Base-by-base conservation (phyloP, 2,888 invertebrate species). In the Amorpha juglandis region DNA sequence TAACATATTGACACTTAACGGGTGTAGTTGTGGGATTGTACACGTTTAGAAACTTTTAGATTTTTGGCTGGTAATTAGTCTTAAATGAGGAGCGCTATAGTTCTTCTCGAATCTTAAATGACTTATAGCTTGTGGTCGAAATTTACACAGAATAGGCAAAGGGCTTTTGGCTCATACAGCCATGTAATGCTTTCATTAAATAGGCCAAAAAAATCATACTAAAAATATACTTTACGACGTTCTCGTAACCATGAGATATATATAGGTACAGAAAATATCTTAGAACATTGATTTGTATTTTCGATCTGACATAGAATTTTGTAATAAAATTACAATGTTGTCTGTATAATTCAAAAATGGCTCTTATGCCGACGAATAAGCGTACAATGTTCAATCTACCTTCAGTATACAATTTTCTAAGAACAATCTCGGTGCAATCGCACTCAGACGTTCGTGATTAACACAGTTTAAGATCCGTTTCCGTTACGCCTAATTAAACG, bases 401-500 rank as follows among this genome's bases (percentile, higher is more conserved):
- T 58, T 19, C 19, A 12, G 11, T 38, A 55, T n/a, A 42, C 8
- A 42, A 38, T 42, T 55, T 55, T 55, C 58, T 42, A 16, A 42
- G 19, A 42, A 42, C 58, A 58, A 58, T 58, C 38, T 58, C 19
- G 12, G 58, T 58, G 38, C 58, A 12, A 42, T 38, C 16, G 58
- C 38, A 58, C 58, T 38, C 16, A 38, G 38, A 11, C 42, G 42
- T 42, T 42, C 38, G 58, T 38, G 58, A 58, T 58, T 58, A 58
- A 38, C 58, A 58, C 68, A 71, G 70, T 70, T 71, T 70, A 71
- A 69, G 69, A 72, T 69, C 50, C 70, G 73, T 71, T 72, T 68
- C 66, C 71, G 70, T 67, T 66, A 70, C 72, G 72, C 72, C 72
- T 75, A 77, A 78, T 79, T 78, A 74, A 77, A 76, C 71, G 71